A percentile compares a stretch with the other conserved stretches of the same genome.
These are phyloP conservation scores for Tor tambroides DNA, from an alignment of 2,113 vertebrate genomes.

Conservation along the genomic window DNA sequence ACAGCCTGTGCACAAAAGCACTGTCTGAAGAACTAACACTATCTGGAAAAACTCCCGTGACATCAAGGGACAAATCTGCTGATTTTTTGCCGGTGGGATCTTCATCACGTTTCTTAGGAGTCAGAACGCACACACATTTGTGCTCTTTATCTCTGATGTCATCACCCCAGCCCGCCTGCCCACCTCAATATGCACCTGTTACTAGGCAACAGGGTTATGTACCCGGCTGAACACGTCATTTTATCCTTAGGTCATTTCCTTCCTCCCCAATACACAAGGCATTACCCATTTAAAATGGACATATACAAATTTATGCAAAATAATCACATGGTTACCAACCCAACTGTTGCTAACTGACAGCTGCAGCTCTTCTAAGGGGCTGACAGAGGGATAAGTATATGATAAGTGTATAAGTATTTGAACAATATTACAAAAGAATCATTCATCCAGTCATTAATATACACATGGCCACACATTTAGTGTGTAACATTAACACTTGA, in stretches of 20 bases:
- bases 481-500: no score
- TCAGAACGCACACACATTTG: not conserved
- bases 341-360: not conserved
- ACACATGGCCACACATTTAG: not conserved
- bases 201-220: constrained; percentile 74
- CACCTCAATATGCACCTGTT: constrained; percentile 60
- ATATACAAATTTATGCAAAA: not conserved
- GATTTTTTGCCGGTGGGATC: not conserved
- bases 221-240: constrained; percentile 63
- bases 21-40: constrained; percentile 16
- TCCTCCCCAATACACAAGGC: constrained; percentile 29
- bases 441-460: not conserved
- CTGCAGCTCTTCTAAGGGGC: not conserved
- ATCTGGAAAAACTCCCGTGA: constrained; percentile 12
- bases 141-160: constrained; percentile 72
- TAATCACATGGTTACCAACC: not conserved
- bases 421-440: not conserved
- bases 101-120: constrained; percentile 29
- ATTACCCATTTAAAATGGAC: not conserved
- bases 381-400: not conserved
- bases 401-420: not conserved
- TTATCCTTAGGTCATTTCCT: constrained; percentile 49
- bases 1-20: constrained; percentile 27
- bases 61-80: not conserved
- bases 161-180: constrained; percentile 66